Evolutionary conservation across 2,797 vertebrate species (phyloP).

Genomic region (Typhlichthys eigenmanni): DNA sequence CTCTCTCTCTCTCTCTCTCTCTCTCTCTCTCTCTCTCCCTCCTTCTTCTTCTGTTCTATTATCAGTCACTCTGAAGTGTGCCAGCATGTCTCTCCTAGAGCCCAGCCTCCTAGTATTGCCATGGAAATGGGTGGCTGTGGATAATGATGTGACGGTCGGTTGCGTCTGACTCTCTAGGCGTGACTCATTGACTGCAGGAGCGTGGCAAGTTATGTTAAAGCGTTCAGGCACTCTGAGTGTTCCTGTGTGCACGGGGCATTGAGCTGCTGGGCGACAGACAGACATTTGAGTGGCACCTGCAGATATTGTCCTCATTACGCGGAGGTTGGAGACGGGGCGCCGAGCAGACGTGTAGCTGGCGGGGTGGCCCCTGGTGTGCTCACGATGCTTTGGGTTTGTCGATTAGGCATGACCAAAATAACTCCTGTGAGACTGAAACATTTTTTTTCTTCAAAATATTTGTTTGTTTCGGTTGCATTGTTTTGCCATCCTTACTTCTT

Average conservation of each 20-base stretch:
- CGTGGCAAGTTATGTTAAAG: conserved; percentile 31
- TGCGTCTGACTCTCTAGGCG: conserved; percentile 3
- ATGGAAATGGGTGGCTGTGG: conserved; percentile 23
- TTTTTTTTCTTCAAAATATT: not conserved
- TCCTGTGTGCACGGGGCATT: conserved; percentile 3
- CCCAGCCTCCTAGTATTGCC: conserved; percentile 25
- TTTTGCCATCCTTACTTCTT: too few relatives aligned
- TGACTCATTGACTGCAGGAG: conserved; percentile 26
- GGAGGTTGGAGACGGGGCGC: conserved; percentile 28
- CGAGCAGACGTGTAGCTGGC: not conserved
- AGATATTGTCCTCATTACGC: conserved; percentile 47
- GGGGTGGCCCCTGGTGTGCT: conserved; percentile 7
- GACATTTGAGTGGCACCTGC: conserved; percentile 23
- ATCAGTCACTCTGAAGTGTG: conserved; percentile 17
- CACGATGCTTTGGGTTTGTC: conserved; percentile 18
- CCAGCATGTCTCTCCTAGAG: conserved; percentile 30
- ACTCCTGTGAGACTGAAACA: too few relatives aligned
- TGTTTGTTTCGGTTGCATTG: too few relatives aligned
- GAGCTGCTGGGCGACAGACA: not conserved
- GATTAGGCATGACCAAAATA: not conserved
- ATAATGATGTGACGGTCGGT: conserved; percentile 24
- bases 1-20: conserved; percentile 12
- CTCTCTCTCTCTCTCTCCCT: conserved; percentile 12
- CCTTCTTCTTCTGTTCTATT: conserved; percentile 27
- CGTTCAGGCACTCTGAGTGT: not conserved